These are phyloP conservation scores for Plemyria rubiginata DNA, from an alignment of 2,888 invertebrate genomes.

Conservation along the genomic window DNA sequence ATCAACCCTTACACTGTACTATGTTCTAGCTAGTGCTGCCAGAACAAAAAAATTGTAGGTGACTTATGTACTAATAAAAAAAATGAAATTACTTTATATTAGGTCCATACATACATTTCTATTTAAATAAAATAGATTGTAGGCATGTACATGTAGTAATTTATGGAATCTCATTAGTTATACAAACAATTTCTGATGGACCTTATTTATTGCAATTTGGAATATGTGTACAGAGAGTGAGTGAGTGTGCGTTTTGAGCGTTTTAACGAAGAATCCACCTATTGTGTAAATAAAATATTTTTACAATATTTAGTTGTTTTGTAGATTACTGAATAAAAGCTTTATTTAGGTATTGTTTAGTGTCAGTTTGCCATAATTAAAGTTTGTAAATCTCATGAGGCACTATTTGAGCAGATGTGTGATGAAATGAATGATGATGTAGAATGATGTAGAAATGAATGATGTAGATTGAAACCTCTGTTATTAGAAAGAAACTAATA, in stretches of 20 bases:
- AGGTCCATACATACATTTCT: no score
- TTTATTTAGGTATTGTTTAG: constrained; percentile 75
- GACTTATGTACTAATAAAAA: background rate
- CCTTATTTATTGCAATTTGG: constrained; percentile 38
- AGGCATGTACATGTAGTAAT: constrained; percentile 5
- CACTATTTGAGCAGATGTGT: constrained; percentile 35
- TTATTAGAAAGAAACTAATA: no score
- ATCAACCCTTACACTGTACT: no score
- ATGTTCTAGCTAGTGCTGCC: background rate
- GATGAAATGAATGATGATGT: no score
- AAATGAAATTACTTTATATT: background rate
- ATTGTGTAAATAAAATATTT: constrained; percentile 79
- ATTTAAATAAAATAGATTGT: constrained; percentile 7
- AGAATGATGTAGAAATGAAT: no score
- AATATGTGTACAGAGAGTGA: constrained; percentile 60
- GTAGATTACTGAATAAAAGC: constrained; percentile 69
- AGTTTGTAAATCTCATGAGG: constrained; percentile 44
- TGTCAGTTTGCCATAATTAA: constrained; percentile 72
- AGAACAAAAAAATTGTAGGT: background rate
- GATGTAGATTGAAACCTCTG: background rate
- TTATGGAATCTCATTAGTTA: constrained; percentile 11
- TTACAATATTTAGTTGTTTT: constrained; percentile 72
- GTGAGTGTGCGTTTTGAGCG: constrained; percentile 70
- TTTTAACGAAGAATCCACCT: constrained; percentile 84
- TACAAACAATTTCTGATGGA: constrained; percentile 17